phyloP scores from a whole-genome alignment of 2,113 vertebrate species.

The Ceyx cyanopectus region DNA sequence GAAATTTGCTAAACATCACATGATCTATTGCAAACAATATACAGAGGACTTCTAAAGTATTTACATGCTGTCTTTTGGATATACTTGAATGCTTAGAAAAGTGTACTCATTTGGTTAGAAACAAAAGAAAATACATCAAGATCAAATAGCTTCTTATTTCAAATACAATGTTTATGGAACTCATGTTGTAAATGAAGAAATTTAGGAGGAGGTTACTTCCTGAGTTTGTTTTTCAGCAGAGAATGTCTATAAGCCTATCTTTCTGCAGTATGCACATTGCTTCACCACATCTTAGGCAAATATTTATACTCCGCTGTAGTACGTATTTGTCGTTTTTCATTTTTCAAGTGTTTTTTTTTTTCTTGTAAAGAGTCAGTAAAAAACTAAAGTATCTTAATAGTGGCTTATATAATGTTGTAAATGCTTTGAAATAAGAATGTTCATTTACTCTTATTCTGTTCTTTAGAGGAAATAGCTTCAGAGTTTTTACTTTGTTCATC shows the following conservation, averaged over 20 bases:
- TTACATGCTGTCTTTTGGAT: background rate
- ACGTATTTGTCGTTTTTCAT: slow-evolving; percentile 20
- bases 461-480: background rate
- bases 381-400: background rate
- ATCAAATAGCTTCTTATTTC: background rate
- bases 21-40: slow-evolving; percentile 37
- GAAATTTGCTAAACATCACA: slow-evolving; percentile 14
- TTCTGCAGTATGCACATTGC: background rate
- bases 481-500: background rate
- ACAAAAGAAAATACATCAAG: background rate
- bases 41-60: slow-evolving; percentile 17
- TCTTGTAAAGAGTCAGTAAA: background rate
- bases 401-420: background rate
- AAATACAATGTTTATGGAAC: background rate
- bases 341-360: background rate
- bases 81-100: background rate
- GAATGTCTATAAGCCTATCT: background rate
- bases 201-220: background rate
- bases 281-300: slow-evolving; percentile 20
- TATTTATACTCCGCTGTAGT: slow-evolving; percentile 9
- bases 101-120: background rate
- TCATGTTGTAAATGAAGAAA: background rate
- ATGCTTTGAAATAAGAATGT: background rate
- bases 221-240: background rate
- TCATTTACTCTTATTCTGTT: background rate